Base-by-base conservation (phyloP, 2,113 vertebrate genomes). In the Stigmatopora nigra region DNA sequence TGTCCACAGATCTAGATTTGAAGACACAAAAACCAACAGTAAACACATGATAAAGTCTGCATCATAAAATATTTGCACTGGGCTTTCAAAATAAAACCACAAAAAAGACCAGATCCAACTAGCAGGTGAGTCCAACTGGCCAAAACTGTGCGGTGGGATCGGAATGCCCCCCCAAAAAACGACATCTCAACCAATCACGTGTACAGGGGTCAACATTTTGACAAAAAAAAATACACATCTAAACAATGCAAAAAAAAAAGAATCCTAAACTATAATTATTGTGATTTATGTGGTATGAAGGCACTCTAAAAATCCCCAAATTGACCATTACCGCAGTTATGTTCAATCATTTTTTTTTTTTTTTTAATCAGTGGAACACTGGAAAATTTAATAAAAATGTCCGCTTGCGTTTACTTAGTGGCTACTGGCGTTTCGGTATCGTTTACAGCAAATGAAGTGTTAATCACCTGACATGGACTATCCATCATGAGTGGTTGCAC, bases 391-490 rank as follows among this genome's bases (percentile, higher is more conserved):
- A 31, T 31, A 31, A 81, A 75, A 67, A 38, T 70, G 65, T 72
- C 77, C 74, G 72, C 64, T 58, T 69, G 38, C 64, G 61, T 77
- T 72, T 71, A 74, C 76, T 69, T 55, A 70, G 64, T 57, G 60
- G 77, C 73, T 77, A 71, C 67, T 68, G 73, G 73, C 61, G 63
- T 67, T 74, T 77, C 60, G 48, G 81, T 84, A 81, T 88, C 63
- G 79, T 72, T 88, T 87, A 84, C 84, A 81, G 72, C 65, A 41
- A 82, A 82, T 75, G 70, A 85, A 82, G 75, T 81, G 84, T 87
- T 87, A 85, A 82, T 82, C 78, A 79, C 80, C 84, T 86, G 88
- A 87, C 65, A 87, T 71, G 64, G 63, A 74, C 76, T 72, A 88
- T 88, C 78, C 83, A 88, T 89, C 84, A 83, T 22, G 49, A 74